phyloP scores from a whole-genome alignment of 2,888 invertebrate species.

The Bedellia somnulentella region DNA sequence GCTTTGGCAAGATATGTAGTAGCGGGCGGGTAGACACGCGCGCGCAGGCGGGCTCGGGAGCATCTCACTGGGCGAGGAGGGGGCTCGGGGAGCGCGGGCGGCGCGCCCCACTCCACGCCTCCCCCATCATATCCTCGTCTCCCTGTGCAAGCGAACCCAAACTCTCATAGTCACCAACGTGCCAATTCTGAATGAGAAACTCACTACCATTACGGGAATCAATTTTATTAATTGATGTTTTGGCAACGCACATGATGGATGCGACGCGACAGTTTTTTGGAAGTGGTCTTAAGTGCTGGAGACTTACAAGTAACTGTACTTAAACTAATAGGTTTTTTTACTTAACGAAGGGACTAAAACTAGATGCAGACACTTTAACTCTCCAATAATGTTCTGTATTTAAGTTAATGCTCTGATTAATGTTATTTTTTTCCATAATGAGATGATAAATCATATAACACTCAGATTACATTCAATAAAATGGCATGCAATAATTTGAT shows the following conservation, averaged over 20 bases:
- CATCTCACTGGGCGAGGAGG: too few relatives aligned
- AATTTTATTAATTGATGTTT: slow-evolving; percentile 49
- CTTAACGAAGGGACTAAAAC: background rate
- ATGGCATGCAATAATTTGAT: too few relatives aligned
- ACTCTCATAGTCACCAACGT: slow-evolving; percentile 60
- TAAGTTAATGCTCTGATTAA: too few relatives aligned
- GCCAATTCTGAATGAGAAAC: slow-evolving; percentile 56
- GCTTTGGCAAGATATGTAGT: too few relatives aligned
- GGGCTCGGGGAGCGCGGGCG: slow-evolving; percentile 45
- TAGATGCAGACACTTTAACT: too few relatives aligned
- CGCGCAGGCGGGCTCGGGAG: too few relatives aligned
- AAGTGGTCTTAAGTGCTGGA: background rate
- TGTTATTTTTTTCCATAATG: too few relatives aligned
- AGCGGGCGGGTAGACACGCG: too few relatives aligned
- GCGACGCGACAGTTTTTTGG: background rate
- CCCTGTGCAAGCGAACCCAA: slow-evolving; percentile 62
- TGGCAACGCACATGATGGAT: slow-evolving; percentile 21
- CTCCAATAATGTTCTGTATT: too few relatives aligned
- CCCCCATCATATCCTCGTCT: slow-evolving; percentile 66
- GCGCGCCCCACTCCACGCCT: slow-evolving; percentile 52
- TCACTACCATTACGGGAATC: slow-evolving; percentile 25
- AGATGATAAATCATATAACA: too few relatives aligned
- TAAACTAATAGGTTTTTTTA: background rate
- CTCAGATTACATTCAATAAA: too few relatives aligned
- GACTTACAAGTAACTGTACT: background rate